Evolutionary conservation across 2,797 vertebrate genomes (phyloP).

Genomic region (Gambelia wislizenii): DNA sequence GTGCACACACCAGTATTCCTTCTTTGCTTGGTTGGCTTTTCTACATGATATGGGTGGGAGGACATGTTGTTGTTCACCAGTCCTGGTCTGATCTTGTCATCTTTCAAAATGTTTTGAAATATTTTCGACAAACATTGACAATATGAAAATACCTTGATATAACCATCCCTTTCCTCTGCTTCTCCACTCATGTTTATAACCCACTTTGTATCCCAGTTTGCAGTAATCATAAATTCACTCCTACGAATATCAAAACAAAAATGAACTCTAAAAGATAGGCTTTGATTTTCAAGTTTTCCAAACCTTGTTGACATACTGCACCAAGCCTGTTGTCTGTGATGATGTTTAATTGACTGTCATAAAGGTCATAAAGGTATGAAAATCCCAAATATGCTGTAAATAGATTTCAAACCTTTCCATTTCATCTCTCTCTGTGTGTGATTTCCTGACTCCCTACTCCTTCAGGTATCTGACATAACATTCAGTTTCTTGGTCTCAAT

Average conservation of each 20-base stretch:
- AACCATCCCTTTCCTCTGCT: not conserved
- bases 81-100: not conserved
- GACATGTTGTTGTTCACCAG: not conserved
- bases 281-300: slow-evolving; percentile 57
- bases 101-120: not conserved
- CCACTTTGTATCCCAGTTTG: slow-evolving; percentile 1
- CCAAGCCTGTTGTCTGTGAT: slow-evolving; percentile 48
- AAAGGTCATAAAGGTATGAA: slow-evolving; percentile 59
- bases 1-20: not conserved
- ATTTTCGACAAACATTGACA: not conserved
- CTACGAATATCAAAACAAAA: slow-evolving; percentile 38
- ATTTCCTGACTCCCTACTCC: slow-evolving; percentile 27
- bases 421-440: not conserved
- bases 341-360: slow-evolving; percentile 60
- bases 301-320: slow-evolving; percentile 33
- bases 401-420: slow-evolving; percentile 64
- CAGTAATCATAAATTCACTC: slow-evolving; percentile 9
- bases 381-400: slow-evolving; percentile 63
- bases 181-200: slow-evolving; percentile 5
- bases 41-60: not conserved
- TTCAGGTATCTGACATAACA: slow-evolving; percentile 35
- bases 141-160: slow-evolving; percentile 4
- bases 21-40: not conserved
- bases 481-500: slow-evolving; percentile 63
- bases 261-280: slow-evolving; percentile 25